Evolutionary conservation across 2,797 vertebrate species (phyloP).

Genomic region (Danio albolineatus): DNA sequence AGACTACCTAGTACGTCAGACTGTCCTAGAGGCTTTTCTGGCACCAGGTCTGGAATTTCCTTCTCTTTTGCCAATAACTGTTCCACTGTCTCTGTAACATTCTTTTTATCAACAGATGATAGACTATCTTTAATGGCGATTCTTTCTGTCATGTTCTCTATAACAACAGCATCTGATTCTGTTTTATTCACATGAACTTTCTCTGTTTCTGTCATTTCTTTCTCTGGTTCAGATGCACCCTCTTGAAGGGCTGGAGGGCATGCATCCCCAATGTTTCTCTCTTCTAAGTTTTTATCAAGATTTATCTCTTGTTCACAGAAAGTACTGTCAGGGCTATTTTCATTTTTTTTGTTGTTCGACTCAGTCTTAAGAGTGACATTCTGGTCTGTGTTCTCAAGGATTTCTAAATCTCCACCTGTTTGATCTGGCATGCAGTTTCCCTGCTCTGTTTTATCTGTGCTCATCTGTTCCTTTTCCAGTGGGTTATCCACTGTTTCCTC

Average conservation of each 20-base stretch:
- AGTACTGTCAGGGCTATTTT: constrained; percentile 10
- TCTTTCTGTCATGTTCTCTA: constrained; percentile 33
- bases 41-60: constrained; percentile 19
- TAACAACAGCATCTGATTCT: constrained; percentile 12
- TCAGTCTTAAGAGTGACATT: not conserved
- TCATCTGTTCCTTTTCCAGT: constrained; percentile 28
- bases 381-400: not conserved
- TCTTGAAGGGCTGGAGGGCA: constrained; percentile 7
- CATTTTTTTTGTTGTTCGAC: constrained; percentile 44
- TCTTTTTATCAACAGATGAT: not conserved
- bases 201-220: not conserved
- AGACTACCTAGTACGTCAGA: constrained; percentile 21
- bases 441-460: constrained; percentile 25
- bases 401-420: constrained; percentile 6
- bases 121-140: constrained; percentile 26
- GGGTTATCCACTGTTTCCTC: not conserved
- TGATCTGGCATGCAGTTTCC: constrained; percentile 10
- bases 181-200: constrained; percentile 1
- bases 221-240: not conserved
- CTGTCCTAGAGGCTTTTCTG: constrained; percentile 22
- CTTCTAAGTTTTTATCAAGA: constrained; percentile 55
- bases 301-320: constrained; percentile 49
- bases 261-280: constrained; percentile 54
- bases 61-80: not conserved
- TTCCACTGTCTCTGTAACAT: constrained; percentile 22